Conservation (phyloP, 2,113 vertebrate genomes). For the Lates calcarifer region DNA sequence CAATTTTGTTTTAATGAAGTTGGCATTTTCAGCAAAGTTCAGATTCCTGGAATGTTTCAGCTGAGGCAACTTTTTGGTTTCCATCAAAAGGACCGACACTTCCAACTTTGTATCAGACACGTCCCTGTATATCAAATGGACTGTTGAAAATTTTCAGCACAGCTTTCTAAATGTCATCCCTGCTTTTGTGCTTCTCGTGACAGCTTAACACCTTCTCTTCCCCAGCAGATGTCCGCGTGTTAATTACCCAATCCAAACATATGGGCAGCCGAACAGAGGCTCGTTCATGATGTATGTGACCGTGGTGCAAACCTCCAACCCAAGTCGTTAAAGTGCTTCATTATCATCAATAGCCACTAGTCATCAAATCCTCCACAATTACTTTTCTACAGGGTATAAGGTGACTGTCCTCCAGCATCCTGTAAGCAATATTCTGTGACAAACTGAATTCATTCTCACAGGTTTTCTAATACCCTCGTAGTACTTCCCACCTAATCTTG, state of each 20-base stretch:
- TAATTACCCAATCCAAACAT: conserved; percentile 33
- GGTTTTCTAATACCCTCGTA: conserved; percentile 55
- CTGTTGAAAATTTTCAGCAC: background rate
- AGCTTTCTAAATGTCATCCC: conserved; percentile 1
- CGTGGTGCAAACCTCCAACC: conserved; percentile 41
- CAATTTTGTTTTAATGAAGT: conserved; percentile 66
- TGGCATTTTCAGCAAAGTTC: conserved; percentile 67
- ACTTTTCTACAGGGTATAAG: conserved; percentile 64
- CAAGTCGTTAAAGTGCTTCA: conserved; percentile 57
- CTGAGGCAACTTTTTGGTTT: conserved; percentile 29
- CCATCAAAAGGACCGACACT: rapidly evolving
- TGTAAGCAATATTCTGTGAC: conserved; percentile 81
- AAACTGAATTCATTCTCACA: conserved; percentile 73
- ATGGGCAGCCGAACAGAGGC: conserved; percentile 66
- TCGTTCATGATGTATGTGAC: conserved; percentile 73
- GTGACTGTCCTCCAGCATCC: conserved; percentile 71
- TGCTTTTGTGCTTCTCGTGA: conserved; percentile 29
- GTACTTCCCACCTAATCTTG: conserved; percentile 74
- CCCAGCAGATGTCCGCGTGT: conserved; percentile 50
- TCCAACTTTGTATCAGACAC: background rate
- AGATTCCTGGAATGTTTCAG: conserved; percentile 34
- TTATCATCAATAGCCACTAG: conserved; percentile 73
- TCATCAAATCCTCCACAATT: conserved; percentile 73
- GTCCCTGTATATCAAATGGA: background rate
- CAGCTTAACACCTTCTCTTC: conserved; percentile 46